Conservation (phyloP, 2,113 vertebrate species). For the Ciconia stormi region DNA sequence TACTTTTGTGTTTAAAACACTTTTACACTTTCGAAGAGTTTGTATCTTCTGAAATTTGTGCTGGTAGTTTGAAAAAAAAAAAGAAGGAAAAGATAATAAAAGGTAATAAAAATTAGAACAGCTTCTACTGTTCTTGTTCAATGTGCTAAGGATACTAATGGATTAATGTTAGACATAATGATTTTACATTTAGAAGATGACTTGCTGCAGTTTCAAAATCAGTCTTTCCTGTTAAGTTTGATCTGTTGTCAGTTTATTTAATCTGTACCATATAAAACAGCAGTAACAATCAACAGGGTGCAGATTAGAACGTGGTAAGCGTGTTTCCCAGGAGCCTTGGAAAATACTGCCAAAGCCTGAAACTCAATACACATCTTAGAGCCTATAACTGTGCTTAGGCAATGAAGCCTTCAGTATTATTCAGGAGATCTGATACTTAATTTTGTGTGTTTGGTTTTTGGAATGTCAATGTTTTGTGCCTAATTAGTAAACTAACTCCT, state of each 20-base stretch:
- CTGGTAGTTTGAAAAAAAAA: not conserved
- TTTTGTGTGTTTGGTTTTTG: constrained; percentile 3
- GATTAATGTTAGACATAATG: not conserved
- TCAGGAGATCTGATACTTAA: not conserved
- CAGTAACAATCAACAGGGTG: not conserved
- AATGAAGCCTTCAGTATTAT: not conserved
- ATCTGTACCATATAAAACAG: not conserved
- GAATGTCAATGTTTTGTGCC: not conserved
- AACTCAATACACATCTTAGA: not conserved
- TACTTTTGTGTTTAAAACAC: not conserved
- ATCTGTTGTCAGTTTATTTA: not conserved
- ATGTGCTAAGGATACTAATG: not conserved
- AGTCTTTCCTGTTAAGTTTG: not conserved
- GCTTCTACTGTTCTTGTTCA: not conserved
- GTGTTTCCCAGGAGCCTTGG: not conserved
- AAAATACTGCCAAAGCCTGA: not conserved
- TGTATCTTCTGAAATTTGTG: not conserved
- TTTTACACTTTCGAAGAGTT: not conserved
- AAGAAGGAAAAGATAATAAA: not conserved
- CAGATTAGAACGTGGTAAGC: not conserved
- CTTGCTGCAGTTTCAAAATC: not conserved
- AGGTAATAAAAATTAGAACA: not conserved
- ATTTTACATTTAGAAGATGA: not conserved
- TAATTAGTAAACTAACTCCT: not conserved
- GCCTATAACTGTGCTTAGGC: not conserved